A percentile compares a stretch with the other conserved stretches of the same genome.
phyloP scores from a whole-genome alignment of 2,113 vertebrate species.

The Halcyon senegalensis region DNA sequence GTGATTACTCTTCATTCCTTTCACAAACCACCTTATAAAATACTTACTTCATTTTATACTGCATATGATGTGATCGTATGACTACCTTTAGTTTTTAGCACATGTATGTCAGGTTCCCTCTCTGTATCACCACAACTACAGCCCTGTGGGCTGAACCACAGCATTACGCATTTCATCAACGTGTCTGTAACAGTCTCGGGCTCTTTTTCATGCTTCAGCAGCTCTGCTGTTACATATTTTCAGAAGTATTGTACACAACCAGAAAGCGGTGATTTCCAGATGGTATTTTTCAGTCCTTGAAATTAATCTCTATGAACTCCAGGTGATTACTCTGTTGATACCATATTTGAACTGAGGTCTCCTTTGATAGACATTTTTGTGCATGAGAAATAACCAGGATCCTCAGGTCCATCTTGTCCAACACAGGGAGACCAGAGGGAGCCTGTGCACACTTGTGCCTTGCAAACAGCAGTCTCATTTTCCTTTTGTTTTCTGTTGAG shows the following conservation, averaged over 20 bases:
- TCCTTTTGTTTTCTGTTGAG: slow-evolving; percentile 30
- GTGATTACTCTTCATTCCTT: not conserved
- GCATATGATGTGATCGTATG: not conserved
- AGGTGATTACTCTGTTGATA: not conserved
- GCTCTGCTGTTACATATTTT: not conserved
- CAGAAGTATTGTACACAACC: not conserved
- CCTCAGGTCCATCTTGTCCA: not conserved
- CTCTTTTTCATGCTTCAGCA: slow-evolving; percentile 9
- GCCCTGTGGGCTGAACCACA: not conserved
- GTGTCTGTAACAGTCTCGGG: not conserved
- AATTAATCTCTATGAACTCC: not conserved
- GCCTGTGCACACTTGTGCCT: not conserved
- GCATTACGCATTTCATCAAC: not conserved
- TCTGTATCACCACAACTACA: not conserved
- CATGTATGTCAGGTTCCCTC: not conserved
- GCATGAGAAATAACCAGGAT: not conserved
- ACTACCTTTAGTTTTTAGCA: not conserved
- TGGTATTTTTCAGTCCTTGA: not conserved
- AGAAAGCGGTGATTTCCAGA: not conserved
- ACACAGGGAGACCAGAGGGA: not conserved
- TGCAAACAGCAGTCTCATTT: not conserved
- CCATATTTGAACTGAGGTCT: not conserved
- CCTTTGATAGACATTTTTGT: not conserved
- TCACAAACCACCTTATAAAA: not conserved
- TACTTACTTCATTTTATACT: not conserved